These are phyloP conservation scores for Elaphurus davidianus DNA, from an alignment of 2,113 vertebrate genomes.

Conservation along the genomic window DNA sequence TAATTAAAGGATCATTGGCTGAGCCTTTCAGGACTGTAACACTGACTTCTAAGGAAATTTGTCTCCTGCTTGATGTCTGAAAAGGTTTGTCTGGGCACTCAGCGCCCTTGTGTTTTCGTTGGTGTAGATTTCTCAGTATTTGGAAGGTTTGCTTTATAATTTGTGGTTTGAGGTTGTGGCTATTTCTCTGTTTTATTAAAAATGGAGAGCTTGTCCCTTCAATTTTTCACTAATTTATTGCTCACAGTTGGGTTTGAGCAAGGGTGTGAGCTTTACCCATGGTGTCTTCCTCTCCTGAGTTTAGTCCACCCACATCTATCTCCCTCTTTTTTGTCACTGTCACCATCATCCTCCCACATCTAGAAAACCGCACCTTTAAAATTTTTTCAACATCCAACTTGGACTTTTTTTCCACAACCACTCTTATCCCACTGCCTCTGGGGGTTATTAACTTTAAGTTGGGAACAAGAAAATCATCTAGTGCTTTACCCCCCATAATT, in stretches of 20 bases:
- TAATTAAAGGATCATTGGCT: neutral
- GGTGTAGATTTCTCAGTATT: neutral
- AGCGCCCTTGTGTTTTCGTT: neutral
- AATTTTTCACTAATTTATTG: neutral
- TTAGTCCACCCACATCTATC: neutral
- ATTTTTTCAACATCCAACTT: neutral
- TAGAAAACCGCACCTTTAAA: neutral
- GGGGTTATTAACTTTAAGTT: neutral
- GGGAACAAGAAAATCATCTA: neutral
- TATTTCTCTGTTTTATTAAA: neutral
- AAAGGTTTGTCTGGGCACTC: neutral
- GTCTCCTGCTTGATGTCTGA: neutral
- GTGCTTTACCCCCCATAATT: neutral
- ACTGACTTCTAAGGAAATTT: neutral
- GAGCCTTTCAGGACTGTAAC: neutral
- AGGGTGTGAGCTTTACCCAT: neutral
- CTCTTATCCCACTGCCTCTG: neutral
- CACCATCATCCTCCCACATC: neutral
- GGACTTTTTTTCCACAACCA: neutral
- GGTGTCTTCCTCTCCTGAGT: neutral
- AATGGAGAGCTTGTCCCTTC: neutral
- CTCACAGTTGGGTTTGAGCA: neutral
- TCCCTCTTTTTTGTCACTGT: neutral
- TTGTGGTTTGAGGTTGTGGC: slow-evolving; percentile 22
- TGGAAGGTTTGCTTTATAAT: slow-evolving; percentile 34